A percentile compares a stretch with the other conserved stretches of the same genome.
phyloP scores from a whole-genome alignment of 2,797 vertebrate genomes.

The Acanthiza pusilla region DNA sequence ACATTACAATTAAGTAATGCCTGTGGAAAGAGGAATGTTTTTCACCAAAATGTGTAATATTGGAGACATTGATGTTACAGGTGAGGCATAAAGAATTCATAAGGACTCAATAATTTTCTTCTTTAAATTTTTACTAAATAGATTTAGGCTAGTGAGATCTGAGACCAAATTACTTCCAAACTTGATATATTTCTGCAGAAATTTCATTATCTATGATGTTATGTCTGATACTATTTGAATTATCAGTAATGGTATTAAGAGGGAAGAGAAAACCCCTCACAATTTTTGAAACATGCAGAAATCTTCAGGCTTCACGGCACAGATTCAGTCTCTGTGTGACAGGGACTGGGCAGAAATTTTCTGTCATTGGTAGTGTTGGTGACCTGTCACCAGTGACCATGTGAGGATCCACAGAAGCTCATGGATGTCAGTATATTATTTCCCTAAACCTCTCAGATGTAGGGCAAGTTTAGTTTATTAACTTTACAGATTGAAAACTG shows the following conservation, averaged over 20 bases:
- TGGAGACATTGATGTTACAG: not conserved
- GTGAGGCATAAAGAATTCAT: not conserved
- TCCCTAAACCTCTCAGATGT: not conserved
- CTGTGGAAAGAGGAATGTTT: not conserved
- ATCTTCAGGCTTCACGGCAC: not conserved
- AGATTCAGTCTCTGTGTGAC: not conserved
- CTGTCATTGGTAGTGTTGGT: not conserved
- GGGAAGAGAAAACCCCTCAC: fast-evolving
- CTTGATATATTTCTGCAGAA: not conserved
- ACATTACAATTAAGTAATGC: not conserved
- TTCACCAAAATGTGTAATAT: not conserved
- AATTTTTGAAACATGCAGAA: not conserved
- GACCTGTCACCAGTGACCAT: not conserved
- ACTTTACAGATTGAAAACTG: not conserved
- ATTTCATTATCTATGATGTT: not conserved
- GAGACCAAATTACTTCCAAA: not conserved
- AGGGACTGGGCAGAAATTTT: not conserved
- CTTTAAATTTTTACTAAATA: not conserved
- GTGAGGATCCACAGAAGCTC: not conserved
- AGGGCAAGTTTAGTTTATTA: not conserved
- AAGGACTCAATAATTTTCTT: not conserved
- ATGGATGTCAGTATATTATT: not conserved
- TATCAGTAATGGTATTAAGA: not conserved
- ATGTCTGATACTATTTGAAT: not conserved
- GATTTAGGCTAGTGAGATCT: not conserved